phyloP scores from a whole-genome alignment of 2,888 invertebrate species.

The Gasteruption jaculator region DNA sequence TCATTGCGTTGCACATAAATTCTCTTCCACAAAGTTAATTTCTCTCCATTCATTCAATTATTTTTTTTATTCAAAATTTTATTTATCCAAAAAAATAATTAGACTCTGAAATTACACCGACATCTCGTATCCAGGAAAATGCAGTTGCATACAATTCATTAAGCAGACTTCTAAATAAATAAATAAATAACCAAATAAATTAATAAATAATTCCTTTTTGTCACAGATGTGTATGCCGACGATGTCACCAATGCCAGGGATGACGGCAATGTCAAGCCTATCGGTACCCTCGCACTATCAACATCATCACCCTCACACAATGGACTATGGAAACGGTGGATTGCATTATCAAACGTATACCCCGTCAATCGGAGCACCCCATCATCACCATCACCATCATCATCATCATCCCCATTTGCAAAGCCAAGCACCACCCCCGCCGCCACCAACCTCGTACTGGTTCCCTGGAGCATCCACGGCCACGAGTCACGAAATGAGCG shows the following conservation, averaged over 20 bases:
- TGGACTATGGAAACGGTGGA: slow-evolving; percentile 35
- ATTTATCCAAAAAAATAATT: no score
- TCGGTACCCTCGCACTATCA: slow-evolving; percentile 37
- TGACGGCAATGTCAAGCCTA: slow-evolving; percentile 36
- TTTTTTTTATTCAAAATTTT: no score
- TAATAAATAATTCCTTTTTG: slow-evolving; percentile 5
- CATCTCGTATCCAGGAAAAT: no score
- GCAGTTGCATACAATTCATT: no score
- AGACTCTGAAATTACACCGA: no score
- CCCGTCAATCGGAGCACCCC: slow-evolving; percentile 18
- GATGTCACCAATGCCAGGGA: slow-evolving; percentile 36
- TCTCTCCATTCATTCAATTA: no score
- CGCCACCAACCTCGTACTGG: slow-evolving; percentile 34
- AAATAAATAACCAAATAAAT: not conserved
- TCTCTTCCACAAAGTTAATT: no score
- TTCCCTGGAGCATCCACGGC: slow-evolving; percentile 30
- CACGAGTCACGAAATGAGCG: slow-evolving; percentile 30
- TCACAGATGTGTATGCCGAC: slow-evolving; percentile 39
- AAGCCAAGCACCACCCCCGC: slow-evolving; percentile 12
- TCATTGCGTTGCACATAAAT: no score
- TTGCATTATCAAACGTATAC: slow-evolving; percentile 34
- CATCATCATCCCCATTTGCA: slow-evolving; percentile 27
- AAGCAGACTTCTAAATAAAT: no score
- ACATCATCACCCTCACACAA: slow-evolving; percentile 27
- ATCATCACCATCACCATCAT: slow-evolving; percentile 31